A percentile compares a stretch with the other conserved stretches of the same genome.
Conservation (phyloP, 2,797 vertebrate species). For the Netta rufina region DNA sequence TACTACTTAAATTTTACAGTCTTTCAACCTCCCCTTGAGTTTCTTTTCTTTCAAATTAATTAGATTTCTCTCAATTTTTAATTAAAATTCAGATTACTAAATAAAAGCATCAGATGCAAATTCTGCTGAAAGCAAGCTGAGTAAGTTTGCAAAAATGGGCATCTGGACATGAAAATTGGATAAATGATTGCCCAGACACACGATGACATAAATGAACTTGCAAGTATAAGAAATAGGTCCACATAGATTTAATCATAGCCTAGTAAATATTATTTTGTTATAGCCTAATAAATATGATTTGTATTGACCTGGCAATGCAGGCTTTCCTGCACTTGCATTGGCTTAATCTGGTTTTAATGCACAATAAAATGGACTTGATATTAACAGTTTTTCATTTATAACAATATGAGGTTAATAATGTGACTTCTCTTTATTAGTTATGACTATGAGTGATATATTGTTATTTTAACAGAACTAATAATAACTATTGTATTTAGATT, state of each 20-base stretch:
- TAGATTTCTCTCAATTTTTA: background rate
- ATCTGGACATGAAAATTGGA: background rate
- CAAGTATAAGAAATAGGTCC: background rate
- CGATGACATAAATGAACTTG: background rate
- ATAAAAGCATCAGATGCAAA: background rate
- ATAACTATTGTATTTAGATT: background rate
- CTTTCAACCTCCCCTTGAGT: background rate
- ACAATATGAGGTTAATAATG: background rate
- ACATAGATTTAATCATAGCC: background rate
- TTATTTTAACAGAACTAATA: background rate
- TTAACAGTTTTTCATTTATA: background rate
- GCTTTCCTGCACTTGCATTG: background rate
- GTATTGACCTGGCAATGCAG: background rate
- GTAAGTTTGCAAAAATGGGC: background rate
- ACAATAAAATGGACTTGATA: background rate
- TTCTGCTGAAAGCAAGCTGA: background rate
- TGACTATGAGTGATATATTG: background rate
- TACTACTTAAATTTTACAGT: background rate
- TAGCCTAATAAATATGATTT: background rate
- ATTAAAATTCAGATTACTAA: background rate
- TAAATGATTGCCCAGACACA: background rate
- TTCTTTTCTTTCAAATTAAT: constrained; percentile 17
- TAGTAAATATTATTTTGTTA: background rate
- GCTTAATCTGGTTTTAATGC: background rate
- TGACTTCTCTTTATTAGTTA: background rate